These are phyloP conservation scores for Bovichtus variegatus DNA, from an alignment of 2,797 vertebrate genomes.

Conservation along the genomic window DNA sequence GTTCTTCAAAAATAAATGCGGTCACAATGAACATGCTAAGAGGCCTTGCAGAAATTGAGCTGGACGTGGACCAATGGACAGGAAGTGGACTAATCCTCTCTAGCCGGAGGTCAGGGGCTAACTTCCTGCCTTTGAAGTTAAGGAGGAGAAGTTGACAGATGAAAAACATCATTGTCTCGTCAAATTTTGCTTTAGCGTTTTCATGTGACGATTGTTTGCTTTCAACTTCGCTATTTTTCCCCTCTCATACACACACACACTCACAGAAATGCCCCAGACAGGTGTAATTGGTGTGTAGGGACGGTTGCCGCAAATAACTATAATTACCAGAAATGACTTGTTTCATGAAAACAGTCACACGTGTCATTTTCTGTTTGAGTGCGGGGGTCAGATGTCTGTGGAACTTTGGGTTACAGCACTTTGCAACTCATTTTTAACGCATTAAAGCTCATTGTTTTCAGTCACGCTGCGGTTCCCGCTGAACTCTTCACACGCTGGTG, in stretches of 20 bases:
- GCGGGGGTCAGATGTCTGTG: conserved; percentile 75
- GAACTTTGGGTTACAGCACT: conserved; percentile 74
- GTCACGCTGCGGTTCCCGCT: conserved; percentile 49
- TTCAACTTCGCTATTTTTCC: conserved; percentile 17
- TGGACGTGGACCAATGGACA: conserved; percentile 41
- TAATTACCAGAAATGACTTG: conserved; percentile 88
- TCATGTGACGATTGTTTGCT: conserved; percentile 61
- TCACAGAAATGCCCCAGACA: conserved; percentile 76
- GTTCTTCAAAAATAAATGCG: conserved; percentile 60
- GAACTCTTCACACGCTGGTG: conserved; percentile 66
- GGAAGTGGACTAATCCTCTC: conserved; percentile 60
- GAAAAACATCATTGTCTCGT: conserved; percentile 54
- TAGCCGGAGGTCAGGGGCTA: conserved; percentile 45
- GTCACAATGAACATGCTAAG: conserved; percentile 49
- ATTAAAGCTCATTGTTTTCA: conserved; percentile 82
- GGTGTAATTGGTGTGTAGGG: conserved; percentile 82
- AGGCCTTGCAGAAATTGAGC: conserved; percentile 45
- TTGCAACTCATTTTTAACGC: conserved; percentile 73
- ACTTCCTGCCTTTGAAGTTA: conserved; percentile 38
- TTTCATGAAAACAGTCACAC: conserved; percentile 83
- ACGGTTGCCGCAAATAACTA: conserved; percentile 85
- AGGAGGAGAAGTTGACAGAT: conserved; percentile 34
- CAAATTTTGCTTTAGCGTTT: conserved; percentile 34
- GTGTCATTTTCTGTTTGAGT: conserved; percentile 81
- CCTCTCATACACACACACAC: conserved; percentile 30